Conservation (phyloP, 2,797 vertebrate genomes). For the Coendou prehensilis region DNA sequence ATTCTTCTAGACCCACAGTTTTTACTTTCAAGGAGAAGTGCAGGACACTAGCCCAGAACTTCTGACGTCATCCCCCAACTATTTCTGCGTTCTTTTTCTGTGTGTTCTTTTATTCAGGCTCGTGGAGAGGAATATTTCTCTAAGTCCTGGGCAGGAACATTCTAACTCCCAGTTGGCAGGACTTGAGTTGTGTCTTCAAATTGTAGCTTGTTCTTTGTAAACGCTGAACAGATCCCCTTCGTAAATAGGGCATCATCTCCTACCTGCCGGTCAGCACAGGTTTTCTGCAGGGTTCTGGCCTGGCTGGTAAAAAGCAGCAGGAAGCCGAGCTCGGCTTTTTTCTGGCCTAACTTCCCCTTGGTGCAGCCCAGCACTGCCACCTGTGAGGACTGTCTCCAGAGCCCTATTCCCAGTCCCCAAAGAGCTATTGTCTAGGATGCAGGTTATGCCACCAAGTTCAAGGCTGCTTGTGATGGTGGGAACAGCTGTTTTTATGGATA, state of each 20-base stretch:
- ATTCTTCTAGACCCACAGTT: slow-evolving; percentile 77
- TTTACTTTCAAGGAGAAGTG: slow-evolving; percentile 84
- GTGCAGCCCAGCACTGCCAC: slow-evolving; percentile 24
- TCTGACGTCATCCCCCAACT: slow-evolving; percentile 75
- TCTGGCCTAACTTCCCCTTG: not conserved
- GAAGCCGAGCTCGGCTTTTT: not conserved
- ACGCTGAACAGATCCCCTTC: not conserved
- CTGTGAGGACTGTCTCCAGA: not conserved
- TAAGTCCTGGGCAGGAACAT: slow-evolving; percentile 69
- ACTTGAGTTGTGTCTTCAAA: slow-evolving; percentile 71
- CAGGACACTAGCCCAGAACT: slow-evolving; percentile 82
- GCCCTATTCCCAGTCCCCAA: not conserved
- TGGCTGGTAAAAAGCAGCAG: not conserved
- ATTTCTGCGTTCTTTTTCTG: slow-evolving; percentile 76
- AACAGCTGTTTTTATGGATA: slow-evolving; percentile 53
- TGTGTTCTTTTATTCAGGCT: slow-evolving; percentile 81
- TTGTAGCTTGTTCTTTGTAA: slow-evolving; percentile 4
- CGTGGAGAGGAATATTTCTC: slow-evolving; percentile 72
- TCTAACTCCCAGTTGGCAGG: slow-evolving; percentile 60
- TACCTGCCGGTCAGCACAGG: slow-evolving; percentile 52
- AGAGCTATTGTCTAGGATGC: not conserved
- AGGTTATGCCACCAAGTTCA: slow-evolving; percentile 49
- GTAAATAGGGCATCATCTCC: slow-evolving; percentile 51
- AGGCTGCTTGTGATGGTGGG: not conserved
- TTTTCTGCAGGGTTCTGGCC: slow-evolving; percentile 68